Evolutionary conservation across 2,113 vertebrate genomes (phyloP).

Genomic region (Neodon shergylaensis): DNA sequence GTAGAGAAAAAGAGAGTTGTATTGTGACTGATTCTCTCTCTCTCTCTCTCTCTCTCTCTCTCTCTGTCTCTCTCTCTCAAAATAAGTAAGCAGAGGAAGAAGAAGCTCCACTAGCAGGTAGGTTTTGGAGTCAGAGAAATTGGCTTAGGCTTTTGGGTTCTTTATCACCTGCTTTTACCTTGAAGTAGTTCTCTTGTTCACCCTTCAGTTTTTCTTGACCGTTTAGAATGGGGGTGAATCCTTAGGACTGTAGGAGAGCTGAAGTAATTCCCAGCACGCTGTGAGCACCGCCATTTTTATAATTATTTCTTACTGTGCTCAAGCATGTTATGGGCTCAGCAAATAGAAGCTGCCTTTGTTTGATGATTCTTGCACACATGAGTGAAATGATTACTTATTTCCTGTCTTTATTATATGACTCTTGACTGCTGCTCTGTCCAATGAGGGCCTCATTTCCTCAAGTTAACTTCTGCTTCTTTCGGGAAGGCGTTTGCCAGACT

Average conservation of each 20-base stretch:
- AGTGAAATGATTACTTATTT: not conserved
- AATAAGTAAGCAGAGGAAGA: not conserved
- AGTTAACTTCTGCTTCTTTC: not conserved
- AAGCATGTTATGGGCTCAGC: not conserved
- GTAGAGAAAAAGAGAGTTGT: not conserved
- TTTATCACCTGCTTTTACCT: not conserved
- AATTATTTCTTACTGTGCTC: not conserved
- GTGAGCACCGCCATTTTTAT: not conserved
- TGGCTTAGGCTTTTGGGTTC: not conserved
- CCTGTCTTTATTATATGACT: not conserved
- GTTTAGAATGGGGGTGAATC: not conserved
- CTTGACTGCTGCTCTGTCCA: not conserved
- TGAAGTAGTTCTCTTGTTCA: not conserved
- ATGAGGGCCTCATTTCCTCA: not conserved
- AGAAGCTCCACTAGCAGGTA: not conserved
- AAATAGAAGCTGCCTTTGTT: not conserved
- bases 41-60: too few relatives aligned
- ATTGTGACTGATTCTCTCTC: too few relatives aligned
- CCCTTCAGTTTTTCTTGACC: not conserved
- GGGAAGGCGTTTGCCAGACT: not conserved
- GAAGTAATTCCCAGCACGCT: not conserved
- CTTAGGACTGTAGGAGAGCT: not conserved
- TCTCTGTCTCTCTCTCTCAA: too few relatives aligned
- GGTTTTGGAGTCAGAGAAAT: not conserved
- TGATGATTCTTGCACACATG: not conserved